Evolutionary conservation across 1,140 invertebrate genomes (phyloP).

Genomic region (Drosophila orena): DNA sequence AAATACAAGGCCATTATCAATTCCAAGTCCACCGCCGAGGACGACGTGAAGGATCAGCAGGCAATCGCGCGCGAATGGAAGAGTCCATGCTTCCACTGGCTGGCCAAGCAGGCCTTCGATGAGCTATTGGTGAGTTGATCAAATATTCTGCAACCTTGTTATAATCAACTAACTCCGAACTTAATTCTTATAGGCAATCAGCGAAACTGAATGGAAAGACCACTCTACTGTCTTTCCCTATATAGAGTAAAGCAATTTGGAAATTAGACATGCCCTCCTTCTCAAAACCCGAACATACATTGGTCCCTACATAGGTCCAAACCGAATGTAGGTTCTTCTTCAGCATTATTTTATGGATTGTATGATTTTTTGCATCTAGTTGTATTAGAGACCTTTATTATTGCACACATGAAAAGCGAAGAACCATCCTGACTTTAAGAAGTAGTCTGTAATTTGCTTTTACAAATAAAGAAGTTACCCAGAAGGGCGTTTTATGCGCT

Average conservation of each 20-base stretch:
- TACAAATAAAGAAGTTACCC: conserved; percentile 21
- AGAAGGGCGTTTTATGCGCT: background rate
- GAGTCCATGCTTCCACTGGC: conserved; percentile 64
- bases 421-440: conserved; percentile 10
- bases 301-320: background rate
- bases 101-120: conserved; percentile 67
- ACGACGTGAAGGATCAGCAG: conserved; percentile 44
- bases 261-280: background rate
- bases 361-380: conserved; percentile 21
- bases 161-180: conserved; percentile 50
- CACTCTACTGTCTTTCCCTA: conserved; percentile 30
- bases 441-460: conserved; percentile 33
- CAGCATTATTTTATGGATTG: conserved; percentile 26
- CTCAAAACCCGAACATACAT: conserved; percentile 6
- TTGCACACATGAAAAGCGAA: conserved; percentile 9
- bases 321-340: conserved; percentile 12
- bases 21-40: conserved; percentile 31
- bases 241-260: conserved; percentile 7
- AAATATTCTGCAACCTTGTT: background rate
- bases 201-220: conserved; percentile 64
- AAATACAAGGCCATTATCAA: conserved; percentile 38
- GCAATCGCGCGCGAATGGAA: conserved; percentile 60
- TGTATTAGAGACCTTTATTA: conserved; percentile 24
- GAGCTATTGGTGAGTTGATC: conserved; percentile 52
- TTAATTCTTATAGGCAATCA: conserved; percentile 50